phyloP scores from a whole-genome alignment of 2,888 invertebrate species.

The Synergus umbraculus region DNA sequence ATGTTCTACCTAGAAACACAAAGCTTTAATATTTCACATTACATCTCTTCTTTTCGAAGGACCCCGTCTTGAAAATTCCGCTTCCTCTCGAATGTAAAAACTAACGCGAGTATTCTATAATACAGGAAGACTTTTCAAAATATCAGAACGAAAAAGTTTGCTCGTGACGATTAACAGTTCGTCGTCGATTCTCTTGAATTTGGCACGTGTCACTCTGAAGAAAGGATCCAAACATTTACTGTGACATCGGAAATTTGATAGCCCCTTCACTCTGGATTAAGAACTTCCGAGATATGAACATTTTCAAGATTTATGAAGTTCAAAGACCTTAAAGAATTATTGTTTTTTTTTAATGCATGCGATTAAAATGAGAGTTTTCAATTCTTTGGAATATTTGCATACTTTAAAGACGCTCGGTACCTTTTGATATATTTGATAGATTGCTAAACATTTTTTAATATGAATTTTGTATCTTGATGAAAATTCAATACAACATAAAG shows the following conservation, averaged over 20 bases:
- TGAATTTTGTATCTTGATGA: not conserved
- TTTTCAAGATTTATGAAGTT: slow-evolving; percentile 18
- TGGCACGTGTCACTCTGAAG: slow-evolving; percentile 41
- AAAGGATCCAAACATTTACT: slow-evolving; percentile 37
- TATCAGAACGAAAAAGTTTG: slow-evolving; percentile 28
- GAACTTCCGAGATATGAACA: slow-evolving; percentile 20
- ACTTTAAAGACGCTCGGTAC: slow-evolving; percentile 3
- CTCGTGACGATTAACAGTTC: slow-evolving; percentile 18
- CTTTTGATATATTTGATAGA: slow-evolving; percentile 4
- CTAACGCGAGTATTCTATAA: slow-evolving; percentile 46
- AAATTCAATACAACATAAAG: not conserved
- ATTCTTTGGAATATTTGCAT: slow-evolving; percentile 23
- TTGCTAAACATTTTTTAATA: not conserved
- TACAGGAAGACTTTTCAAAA: slow-evolving; percentile 56
- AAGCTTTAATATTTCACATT: slow-evolving; percentile 23
- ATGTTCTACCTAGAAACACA: slow-evolving; percentile 6
- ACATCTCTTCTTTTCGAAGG: slow-evolving; percentile 39
- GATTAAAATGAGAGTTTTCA: slow-evolving; percentile 15
- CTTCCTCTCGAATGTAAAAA: slow-evolving; percentile 21
- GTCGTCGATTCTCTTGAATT: slow-evolving; percentile 28
- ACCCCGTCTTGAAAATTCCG: slow-evolving; percentile 20
- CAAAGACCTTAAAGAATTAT: slow-evolving; percentile 16
- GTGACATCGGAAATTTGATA: slow-evolving; percentile 32
- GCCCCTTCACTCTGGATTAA: slow-evolving; percentile 29
- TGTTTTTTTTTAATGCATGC: slow-evolving; percentile 4